Evolutionary conservation across 37 sponge, comb jelly and placozoan genomes (phyloP).

Genomic region (Cladorhizidae sp.): DNA sequence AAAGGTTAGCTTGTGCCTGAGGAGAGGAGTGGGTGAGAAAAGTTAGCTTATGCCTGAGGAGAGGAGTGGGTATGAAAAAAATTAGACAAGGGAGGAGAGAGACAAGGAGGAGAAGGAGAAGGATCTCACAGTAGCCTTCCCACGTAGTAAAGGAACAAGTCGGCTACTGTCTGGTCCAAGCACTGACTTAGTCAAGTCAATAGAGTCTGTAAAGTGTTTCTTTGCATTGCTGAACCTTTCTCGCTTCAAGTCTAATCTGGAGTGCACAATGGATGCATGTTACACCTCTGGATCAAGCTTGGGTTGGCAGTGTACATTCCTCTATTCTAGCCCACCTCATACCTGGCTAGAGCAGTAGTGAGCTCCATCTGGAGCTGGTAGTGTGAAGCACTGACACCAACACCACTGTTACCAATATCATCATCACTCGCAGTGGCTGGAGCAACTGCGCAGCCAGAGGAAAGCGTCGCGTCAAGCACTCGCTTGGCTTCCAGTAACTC

Average conservation of each 20-base stretch:
- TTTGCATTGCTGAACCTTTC: neutral
- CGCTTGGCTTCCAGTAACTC: constrained; percentile 19
- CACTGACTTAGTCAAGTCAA: constrained; percentile 13
- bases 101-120: neutral
- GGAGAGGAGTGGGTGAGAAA: neutral
- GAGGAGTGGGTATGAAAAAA: neutral
- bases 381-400: neutral
- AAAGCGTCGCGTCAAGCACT: no score
- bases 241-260: constrained; percentile 1
- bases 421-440: no score
- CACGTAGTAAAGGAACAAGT: constrained; percentile 17
- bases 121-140: constrained; percentile 14
- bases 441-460: no score
- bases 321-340: neutral
- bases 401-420: no score
- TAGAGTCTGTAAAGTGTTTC: neutral
- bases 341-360: constrained; percentile 11
- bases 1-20: neutral
- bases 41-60: neutral
- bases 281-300: neutral
- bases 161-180: neutral
- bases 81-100: neutral
- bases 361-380: constrained; percentile 6
- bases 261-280: neutral
- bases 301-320: neutral